Conservation (phyloP, 2,797 vertebrate genomes). For the Leptodactylus fallax region DNA sequence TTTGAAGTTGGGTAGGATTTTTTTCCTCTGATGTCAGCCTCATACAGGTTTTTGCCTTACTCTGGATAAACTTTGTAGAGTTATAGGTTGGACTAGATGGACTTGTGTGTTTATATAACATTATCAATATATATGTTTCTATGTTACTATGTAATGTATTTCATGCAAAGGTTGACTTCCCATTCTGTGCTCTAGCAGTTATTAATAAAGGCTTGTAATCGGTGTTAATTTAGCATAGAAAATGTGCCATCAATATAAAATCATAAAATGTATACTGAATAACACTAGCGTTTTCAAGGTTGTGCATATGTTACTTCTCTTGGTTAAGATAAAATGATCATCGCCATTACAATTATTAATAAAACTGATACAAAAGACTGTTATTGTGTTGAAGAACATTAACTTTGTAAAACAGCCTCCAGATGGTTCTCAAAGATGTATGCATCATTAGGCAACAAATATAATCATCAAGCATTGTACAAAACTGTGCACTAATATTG, state of each 20-base stretch:
- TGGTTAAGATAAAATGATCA: slow-evolving; percentile 15
- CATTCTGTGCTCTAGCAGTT: neutral
- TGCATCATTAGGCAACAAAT: slow-evolving; percentile 55
- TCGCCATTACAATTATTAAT: slow-evolving; percentile 52
- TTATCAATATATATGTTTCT: too few species aligned
- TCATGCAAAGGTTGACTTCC: neutral
- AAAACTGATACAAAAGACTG: slow-evolving; percentile 41
- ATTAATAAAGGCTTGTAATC: neutral
- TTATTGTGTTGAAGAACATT: slow-evolving; percentile 51
- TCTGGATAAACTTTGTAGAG: too few species aligned
- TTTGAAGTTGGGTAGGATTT: too few species aligned
- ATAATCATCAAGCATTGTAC: slow-evolving; percentile 46
- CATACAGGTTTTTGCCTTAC: too few species aligned
- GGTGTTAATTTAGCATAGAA: neutral
- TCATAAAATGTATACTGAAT: neutral
- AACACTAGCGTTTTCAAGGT: slow-evolving; percentile 32
- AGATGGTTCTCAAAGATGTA: slow-evolving; percentile 50
- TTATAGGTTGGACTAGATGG: too few species aligned
- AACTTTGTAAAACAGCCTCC: slow-evolving; percentile 55
- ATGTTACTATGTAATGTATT: neutral
- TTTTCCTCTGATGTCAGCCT: too few species aligned
- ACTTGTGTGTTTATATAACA: too few species aligned
- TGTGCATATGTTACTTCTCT: neutral
- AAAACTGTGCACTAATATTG: slow-evolving; percentile 40
- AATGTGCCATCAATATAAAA: neutral